Evolutionary conservation across 2,797 vertebrate species (phyloP).

Genomic region (Myripristis murdjan): DNA sequence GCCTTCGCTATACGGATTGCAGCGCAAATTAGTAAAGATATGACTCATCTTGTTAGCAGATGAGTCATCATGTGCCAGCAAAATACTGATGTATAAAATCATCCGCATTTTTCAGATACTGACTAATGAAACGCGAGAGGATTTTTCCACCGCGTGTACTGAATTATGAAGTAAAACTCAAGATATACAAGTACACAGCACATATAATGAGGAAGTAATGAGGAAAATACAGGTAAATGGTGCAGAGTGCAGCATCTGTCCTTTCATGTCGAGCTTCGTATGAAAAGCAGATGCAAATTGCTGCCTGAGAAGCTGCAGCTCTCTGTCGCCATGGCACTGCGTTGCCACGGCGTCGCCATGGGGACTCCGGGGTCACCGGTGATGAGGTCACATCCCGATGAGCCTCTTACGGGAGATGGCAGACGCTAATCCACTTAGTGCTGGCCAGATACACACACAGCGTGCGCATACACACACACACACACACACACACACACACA

Average conservation of each 20-base stretch:
- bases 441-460: conserved; percentile 22
- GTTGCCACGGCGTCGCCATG: conserved; percentile 76
- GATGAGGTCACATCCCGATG: conserved; percentile 73
- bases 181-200: too few species aligned
- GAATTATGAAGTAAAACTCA: too few species aligned
- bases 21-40: too few species aligned
- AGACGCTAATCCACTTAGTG: conserved; percentile 74
- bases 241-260: neutral
- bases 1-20: too few species aligned
- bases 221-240: neutral
- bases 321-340: conserved; percentile 58
- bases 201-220: neutral
- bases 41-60: too few species aligned
- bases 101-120: too few species aligned
- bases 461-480: neutral
- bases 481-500: conserved; percentile 8
- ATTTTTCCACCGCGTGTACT: too few species aligned
- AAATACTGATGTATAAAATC: too few species aligned
- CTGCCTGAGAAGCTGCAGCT: conserved; percentile 44
- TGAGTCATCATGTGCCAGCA: too few species aligned
- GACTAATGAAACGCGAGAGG: too few species aligned
- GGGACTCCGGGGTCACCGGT: conserved; percentile 68
- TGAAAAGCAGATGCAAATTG: conserved; percentile 72
- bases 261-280: conserved; percentile 24
- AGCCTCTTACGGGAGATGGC: conserved; percentile 62